A percentile compares a stretch with the other conserved stretches of the same genome.
Evolutionary conservation across 2,888 invertebrate genomes (phyloP).

Genomic region (Muschampia plurimacula): DNA sequence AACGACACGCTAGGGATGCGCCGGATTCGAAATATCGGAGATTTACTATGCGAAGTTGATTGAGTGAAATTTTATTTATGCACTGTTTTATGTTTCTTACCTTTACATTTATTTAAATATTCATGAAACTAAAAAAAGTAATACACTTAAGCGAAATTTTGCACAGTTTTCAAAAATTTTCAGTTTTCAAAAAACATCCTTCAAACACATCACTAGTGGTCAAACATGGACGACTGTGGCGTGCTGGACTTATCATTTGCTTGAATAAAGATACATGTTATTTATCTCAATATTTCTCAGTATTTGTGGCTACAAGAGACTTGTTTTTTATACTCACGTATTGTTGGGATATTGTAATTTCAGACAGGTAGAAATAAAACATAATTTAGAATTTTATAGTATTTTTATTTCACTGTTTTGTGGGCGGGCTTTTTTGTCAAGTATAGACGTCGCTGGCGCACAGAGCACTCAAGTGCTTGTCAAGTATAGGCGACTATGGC

Average conservation of each 20-base stretch:
- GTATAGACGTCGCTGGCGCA: constrained; percentile 18
- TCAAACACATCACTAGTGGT: constrained; percentile 11
- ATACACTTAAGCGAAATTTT: constrained; percentile 9
- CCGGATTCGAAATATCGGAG: constrained; percentile 15
- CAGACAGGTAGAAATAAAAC: constrained; percentile 8
- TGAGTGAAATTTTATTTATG: constrained; percentile 14
- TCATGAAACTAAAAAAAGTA: constrained; percentile 6
- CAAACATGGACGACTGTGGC: constrained; percentile 14
- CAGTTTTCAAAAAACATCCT: constrained; percentile 8
- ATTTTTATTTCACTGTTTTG: constrained; percentile 13
- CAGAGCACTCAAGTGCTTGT: constrained; percentile 9
- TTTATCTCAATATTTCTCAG: constrained; percentile 16
- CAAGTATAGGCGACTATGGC: constrained; percentile 16
- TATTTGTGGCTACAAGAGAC: constrained; percentile 14
- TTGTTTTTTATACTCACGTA: constrained; percentile 10
- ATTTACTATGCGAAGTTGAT: constrained; percentile 16
- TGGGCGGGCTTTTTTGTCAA: constrained; percentile 14
- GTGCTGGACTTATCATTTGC: constrained; percentile 14
- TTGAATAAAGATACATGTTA: constrained; percentile 12
- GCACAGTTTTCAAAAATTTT: constrained; percentile 6
- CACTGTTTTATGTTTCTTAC: not conserved
- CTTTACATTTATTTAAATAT: constrained; percentile 2
- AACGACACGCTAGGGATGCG: constrained; percentile 17
- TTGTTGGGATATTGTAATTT: constrained; percentile 17
- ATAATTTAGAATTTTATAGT: constrained; percentile 9